Percentiles rank a stretch among this genome's conserved stretches.
Evolutionary conservation across 2,113 vertebrate species (phyloP).

Genomic region (Cephalopholis sonnerati): DNA sequence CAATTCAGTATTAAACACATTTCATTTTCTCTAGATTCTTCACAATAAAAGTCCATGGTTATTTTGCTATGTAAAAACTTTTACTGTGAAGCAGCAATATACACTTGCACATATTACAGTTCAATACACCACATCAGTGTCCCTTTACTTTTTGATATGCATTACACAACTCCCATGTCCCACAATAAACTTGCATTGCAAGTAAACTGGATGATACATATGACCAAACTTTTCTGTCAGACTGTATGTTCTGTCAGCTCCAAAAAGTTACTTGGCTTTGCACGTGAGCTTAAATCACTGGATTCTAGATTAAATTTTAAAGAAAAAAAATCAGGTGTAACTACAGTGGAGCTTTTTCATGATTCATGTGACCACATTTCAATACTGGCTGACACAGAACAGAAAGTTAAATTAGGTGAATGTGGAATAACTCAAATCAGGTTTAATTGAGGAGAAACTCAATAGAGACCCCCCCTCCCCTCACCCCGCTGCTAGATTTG

Average conservation of each 20-base stretch:
- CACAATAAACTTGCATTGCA: no score
- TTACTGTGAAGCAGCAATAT: no score
- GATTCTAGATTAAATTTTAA: neutral
- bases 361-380: constrained; percentile 25
- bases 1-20: no score
- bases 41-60: no score
- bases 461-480: constrained; percentile 9
- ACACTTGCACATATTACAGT: neutral
- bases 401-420: constrained; percentile 52
- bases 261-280: no score
- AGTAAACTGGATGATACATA: no score
- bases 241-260: neutral
- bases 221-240: neutral
- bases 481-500: constrained; percentile 3
- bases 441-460: constrained; percentile 72
- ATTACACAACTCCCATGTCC: neutral
- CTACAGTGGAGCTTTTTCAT: neutral
- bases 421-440: constrained; percentile 38
- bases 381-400: constrained; percentile 1
- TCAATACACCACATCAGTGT: neutral
- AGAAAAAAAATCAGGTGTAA: no score
- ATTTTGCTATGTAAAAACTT: no score
- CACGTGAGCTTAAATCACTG: neutral
- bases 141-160: neutral
- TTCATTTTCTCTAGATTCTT: no score